Conservation (phyloP, 2,888 invertebrate species). For the Xanthorhoe spadicearia region DNA sequence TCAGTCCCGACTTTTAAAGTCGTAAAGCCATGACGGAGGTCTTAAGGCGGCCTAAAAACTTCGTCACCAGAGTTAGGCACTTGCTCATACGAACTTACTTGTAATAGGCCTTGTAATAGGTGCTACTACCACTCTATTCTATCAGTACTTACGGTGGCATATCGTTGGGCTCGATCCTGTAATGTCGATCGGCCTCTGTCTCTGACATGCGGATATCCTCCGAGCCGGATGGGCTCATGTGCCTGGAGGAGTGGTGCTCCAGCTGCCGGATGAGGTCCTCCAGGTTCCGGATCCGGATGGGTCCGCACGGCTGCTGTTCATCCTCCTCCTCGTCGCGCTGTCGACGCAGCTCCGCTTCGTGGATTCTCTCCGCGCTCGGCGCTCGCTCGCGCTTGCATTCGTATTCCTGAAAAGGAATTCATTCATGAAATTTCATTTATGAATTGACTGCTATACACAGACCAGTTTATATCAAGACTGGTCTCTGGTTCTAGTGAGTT, state of each 20-base stretch:
- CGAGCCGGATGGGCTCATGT: constrained; percentile 96
- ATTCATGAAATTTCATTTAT: background rate
- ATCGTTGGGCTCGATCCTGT: constrained; percentile 88
- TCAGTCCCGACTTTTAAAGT: no score
- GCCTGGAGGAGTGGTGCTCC: constrained; percentile 93
- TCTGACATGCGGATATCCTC: constrained; percentile 96
- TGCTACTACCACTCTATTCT: no score
- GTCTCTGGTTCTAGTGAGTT: no score
- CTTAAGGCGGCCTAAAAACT: no score
- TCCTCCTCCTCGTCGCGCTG: constrained; percentile 86
- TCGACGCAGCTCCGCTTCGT: constrained; percentile 88
- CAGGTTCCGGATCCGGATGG: constrained; percentile 94
- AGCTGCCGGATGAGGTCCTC: constrained; percentile 95
- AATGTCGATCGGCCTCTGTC: constrained; percentile 94
- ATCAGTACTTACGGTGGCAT: constrained; percentile 74
- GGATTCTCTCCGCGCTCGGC: constrained; percentile 90
- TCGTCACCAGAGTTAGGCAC: no score
- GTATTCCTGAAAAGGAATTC: constrained; percentile 67
- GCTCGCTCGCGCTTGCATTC: constrained; percentile 86
- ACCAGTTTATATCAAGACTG: no score
- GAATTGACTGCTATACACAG: no score
- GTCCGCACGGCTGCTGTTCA: constrained; percentile 91
- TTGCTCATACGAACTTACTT: no score
- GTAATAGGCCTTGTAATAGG: no score
- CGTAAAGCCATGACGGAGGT: no score